phyloP scores from a whole-genome alignment of 2,797 vertebrate genomes.

The Epinephelus awoara region DNA sequence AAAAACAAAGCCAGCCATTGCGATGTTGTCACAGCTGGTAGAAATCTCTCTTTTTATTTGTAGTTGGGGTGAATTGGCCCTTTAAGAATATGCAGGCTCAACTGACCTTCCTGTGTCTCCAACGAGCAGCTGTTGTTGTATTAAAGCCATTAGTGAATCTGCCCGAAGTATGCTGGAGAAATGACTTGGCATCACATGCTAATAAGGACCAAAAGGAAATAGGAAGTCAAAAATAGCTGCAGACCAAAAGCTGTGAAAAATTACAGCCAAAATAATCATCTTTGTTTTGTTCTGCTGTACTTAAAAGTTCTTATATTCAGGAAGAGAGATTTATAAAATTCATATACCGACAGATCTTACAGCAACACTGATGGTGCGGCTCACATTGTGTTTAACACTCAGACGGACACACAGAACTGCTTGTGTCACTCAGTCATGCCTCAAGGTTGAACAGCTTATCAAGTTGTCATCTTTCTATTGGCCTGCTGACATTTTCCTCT shows the following conservation, averaged over 20 bases:
- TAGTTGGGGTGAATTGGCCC: not conserved
- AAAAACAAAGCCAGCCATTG: no score
- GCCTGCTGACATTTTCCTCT: constrained; percentile 58
- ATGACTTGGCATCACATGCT: constrained; percentile 27
- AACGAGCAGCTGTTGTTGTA: constrained; percentile 1
- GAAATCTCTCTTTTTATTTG: not conserved
- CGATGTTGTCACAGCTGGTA: no score
- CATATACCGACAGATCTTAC: not conserved
- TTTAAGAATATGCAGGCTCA: not conserved
- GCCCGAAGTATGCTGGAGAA: constrained; percentile 16
- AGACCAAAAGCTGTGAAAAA: constrained; percentile 42
- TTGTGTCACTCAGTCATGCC: constrained; percentile 45
- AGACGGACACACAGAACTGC: constrained; percentile 21
- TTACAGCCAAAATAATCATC: constrained; percentile 2
- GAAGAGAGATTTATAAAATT: not conserved
- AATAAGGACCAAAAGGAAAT: constrained; percentile 22
- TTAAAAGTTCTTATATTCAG: not conserved
- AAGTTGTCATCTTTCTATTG: constrained; percentile 63
- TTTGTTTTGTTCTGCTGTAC: constrained; percentile 15
- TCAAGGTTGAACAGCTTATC: constrained; percentile 69
- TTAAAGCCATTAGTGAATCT: constrained; percentile 17
- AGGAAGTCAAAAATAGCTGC: constrained; percentile 32
- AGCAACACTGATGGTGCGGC: not conserved
- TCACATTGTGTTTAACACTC: constrained; percentile 5
- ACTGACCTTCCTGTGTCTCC: not conserved